Percentiles rank a stretch among this genome's conserved stretches.
Evolutionary conservation across 1,140 invertebrate genomes (phyloP).

Genomic region (Temnothorax nylanderi): DNA sequence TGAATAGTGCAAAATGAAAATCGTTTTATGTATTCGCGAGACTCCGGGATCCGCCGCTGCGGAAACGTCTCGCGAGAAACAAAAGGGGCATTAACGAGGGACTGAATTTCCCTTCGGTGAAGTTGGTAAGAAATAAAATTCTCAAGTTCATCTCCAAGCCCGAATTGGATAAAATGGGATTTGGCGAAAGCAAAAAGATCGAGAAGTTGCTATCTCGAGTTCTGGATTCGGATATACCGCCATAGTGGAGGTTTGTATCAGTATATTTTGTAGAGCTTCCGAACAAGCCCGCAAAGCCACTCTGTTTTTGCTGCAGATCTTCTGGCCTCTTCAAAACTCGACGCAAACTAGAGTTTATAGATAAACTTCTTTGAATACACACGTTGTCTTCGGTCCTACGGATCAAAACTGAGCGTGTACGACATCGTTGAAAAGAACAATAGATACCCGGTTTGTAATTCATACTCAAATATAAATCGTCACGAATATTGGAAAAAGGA

Average conservation of each 20-base stretch:
- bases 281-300: background rate
- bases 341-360: background rate
- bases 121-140: slow-evolving; percentile 35
- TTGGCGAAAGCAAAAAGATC: background rate
- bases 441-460: background rate
- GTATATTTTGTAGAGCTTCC: background rate
- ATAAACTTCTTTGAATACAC: slow-evolving; percentile 6
- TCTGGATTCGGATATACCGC: background rate
- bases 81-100: background rate
- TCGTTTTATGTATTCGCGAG: background rate
- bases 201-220: background rate
- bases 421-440: background rate
- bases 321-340: background rate
- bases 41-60: background rate
- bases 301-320: slow-evolving; percentile 8
- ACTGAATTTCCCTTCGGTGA: background rate
- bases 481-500: background rate
- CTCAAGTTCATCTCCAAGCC: background rate
- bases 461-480: background rate
- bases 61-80: background rate
- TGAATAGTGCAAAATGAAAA: background rate
- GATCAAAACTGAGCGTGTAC: background rate
- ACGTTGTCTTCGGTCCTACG: background rate
- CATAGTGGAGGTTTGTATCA: background rate
- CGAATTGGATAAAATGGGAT: slow-evolving; percentile 3